Evolutionary conservation across 2,888 invertebrate genomes (phyloP).

Genomic region (Carpatolechia fugitivella): DNA sequence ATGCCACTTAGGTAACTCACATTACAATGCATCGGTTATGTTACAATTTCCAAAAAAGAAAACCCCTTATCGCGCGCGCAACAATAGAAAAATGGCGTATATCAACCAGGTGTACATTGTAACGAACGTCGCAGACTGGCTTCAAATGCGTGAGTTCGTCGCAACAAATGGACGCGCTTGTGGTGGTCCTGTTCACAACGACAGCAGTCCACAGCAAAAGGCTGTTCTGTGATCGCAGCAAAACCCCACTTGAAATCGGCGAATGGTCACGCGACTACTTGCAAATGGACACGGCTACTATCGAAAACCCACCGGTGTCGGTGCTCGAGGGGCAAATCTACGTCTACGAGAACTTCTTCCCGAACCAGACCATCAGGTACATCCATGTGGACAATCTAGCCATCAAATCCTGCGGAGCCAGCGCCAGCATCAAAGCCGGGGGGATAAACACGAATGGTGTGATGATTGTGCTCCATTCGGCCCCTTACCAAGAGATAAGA

Average conservation of each 20-base stretch:
- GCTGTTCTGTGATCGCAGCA: constrained; percentile 43
- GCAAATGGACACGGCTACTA: constrained; percentile 57
- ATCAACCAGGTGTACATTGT: background rate
- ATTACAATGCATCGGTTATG: too few relatives aligned
- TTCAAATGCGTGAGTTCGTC: background rate
- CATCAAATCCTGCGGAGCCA: constrained; percentile 56
- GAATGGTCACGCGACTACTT: constrained; percentile 44
- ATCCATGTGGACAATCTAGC: constrained; percentile 64
- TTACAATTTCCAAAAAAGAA: too few relatives aligned
- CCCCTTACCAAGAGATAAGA: constrained; percentile 54
- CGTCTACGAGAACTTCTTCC: constrained; percentile 64
- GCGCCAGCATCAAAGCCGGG: constrained; percentile 48
- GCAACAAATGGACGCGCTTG: background rate
- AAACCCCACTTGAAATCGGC: constrained; percentile 55
- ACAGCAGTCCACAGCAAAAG: constrained; percentile 22
- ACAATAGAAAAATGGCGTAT: background rate
- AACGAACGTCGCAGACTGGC: background rate
- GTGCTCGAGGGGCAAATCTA: constrained; percentile 58
- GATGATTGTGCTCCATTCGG: constrained; percentile 55
- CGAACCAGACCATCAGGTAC: constrained; percentile 53
- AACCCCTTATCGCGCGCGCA: background rate
- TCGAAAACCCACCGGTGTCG: constrained; percentile 54
- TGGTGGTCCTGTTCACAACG: background rate
- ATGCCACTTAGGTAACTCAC: too few relatives aligned
- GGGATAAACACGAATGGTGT: constrained; percentile 50